Evolutionary conservation across 2,113 vertebrate species (phyloP).

Genomic region (Trochalopteron elliotii): DNA sequence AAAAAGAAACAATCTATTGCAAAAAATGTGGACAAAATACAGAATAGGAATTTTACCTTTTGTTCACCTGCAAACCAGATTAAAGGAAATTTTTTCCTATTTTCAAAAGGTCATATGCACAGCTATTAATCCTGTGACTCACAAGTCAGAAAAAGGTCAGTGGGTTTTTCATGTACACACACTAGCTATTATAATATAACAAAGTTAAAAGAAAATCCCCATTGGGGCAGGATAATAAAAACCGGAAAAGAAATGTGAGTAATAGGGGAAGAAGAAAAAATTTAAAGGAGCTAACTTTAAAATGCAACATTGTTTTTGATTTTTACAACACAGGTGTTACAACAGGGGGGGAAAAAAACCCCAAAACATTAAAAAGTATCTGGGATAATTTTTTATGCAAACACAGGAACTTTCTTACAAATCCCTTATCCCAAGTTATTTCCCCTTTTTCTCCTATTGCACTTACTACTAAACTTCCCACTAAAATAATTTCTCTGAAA

Average conservation of each 20-base stretch:
- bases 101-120: neutral
- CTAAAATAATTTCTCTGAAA: neutral
- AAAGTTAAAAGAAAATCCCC: constrained; percentile 52
- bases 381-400: neutral
- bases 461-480: neutral
- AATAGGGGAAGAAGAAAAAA: constrained; percentile 25
- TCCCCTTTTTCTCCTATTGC: neutral
- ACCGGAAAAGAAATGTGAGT: constrained; percentile 50
- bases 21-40: neutral
- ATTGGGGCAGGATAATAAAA: constrained; percentile 44
- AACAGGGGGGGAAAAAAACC: neutral
- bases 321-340: constrained; percentile 27
- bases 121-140: constrained; percentile 43
- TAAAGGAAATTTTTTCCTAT: neutral
- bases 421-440: neutral
- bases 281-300: constrained; percentile 2
- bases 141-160: constrained; percentile 48
- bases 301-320: constrained; percentile 38
- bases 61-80: constrained; percentile 22
- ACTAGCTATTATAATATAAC: constrained; percentile 16
- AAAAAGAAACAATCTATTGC: neutral
- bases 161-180: neutral
- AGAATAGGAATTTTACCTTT: neutral
- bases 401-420: constrained; percentile 5
- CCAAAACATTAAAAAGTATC: neutral